phyloP scores from a whole-genome alignment of 1,140 invertebrate species.

The Schlechtendalia chinensis region DNA sequence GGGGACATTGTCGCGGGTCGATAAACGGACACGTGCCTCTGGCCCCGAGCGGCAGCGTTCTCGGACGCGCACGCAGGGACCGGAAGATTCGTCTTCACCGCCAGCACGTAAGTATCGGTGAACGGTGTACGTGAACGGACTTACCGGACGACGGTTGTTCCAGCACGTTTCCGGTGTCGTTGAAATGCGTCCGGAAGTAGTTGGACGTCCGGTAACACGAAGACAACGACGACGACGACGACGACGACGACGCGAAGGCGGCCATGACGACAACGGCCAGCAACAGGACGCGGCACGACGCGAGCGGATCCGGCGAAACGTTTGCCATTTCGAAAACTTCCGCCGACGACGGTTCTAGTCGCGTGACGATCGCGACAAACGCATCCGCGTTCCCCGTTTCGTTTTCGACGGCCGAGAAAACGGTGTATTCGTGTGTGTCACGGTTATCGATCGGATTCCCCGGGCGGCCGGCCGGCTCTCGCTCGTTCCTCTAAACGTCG shows the following conservation, averaged over 20 bases:
- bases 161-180: slow-evolving; percentile 31
- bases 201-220: slow-evolving; percentile 43
- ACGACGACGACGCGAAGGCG: neutral
- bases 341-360: neutral
- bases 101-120: too few species aligned
- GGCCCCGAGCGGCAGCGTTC: too few species aligned
- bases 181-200: slow-evolving; percentile 40
- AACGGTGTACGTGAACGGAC: too few species aligned
- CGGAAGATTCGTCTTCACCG: too few species aligned
- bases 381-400: neutral
- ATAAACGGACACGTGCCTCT: slow-evolving; percentile 13
- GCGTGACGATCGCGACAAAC: neutral
- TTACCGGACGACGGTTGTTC: slow-evolving; percentile 7
- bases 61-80: too few species aligned
- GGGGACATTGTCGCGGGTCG: too few species aligned
- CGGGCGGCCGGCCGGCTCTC: slow-evolving; percentile 1
- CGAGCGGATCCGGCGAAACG: neutral
- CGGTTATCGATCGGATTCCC: slow-evolving; percentile 11
- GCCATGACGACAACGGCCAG: neutral
- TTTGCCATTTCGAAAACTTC: neutral
- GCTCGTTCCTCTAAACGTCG: neutral
- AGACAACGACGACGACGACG: neutral
- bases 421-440: neutral
- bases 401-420: neutral
- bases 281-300: neutral